phyloP scores from a whole-genome alignment of 2,888 invertebrate genomes.

The Nomada fabriciana region DNA sequence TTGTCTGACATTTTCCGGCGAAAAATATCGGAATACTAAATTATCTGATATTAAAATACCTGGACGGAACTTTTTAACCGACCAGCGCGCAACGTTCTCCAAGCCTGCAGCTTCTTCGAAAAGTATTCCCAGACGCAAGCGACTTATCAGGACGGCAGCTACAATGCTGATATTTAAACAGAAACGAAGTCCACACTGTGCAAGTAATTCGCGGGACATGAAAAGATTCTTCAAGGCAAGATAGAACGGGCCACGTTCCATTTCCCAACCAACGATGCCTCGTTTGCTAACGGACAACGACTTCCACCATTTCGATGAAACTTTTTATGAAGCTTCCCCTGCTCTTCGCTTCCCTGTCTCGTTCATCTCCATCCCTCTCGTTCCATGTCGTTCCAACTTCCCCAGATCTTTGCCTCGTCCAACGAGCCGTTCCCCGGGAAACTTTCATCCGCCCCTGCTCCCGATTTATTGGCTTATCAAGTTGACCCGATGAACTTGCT shows the following conservation, averaged over 20 bases:
- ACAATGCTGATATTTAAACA: slow-evolving; percentile 33
- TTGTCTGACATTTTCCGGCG: no score
- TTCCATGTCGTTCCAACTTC: background rate
- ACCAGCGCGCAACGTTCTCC: background rate
- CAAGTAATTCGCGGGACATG: background rate
- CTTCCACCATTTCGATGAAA: slow-evolving; percentile 48
- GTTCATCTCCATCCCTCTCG: background rate
- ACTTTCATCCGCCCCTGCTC: slow-evolving; percentile 51
- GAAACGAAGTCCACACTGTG: background rate
- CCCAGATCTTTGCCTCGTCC: background rate
- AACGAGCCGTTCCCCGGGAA: background rate
- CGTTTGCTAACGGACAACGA: slow-evolving; percentile 51
- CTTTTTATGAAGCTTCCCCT: slow-evolving; percentile 33
- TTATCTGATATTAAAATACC: no score
- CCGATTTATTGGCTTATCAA: slow-evolving; percentile 70
- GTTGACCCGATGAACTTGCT: slow-evolving; percentile 56
- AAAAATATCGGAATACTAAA: no score
- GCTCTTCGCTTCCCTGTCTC: background rate
- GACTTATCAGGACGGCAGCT: slow-evolving; percentile 3
- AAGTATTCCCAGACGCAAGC: background rate
- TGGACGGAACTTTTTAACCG: no score
- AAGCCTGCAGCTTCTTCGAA: background rate
- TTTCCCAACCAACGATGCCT: slow-evolving; percentile 46
- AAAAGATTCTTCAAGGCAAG: slow-evolving; percentile 17
- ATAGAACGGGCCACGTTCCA: slow-evolving; percentile 28